Evolutionary conservation across 2,113 vertebrate species (phyloP), one percentile per base, ranked within the genome.

Genomic region (Entomyzon cyanotis): DNA sequence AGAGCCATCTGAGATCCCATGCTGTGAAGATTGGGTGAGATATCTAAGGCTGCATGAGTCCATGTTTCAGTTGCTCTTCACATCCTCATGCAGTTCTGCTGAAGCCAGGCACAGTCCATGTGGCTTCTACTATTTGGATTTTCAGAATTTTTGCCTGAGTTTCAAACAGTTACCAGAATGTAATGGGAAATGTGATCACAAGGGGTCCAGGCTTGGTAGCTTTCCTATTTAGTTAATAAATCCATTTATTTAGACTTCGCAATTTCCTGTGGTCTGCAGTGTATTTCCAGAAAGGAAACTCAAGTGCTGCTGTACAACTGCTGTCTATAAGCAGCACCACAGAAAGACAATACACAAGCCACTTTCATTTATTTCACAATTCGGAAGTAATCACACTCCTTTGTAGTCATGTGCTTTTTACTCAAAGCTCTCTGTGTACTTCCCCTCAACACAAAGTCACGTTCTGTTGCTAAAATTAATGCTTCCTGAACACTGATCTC

Each of bases 381-480:
- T 92, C 42, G 55, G 88, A 94, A 95, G 93, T 70, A 92, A 93
- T 95, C 90, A 37, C 68, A 17, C 84, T 95, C 53, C 88, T 84
- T 93, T 75, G 85, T 79, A 91, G 91, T 77, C 93, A 92, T 39
- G 67, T 81, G 91, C 55, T 64, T 93, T 93, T 91, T 95, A 86
- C 89, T 95, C 91, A 91, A 35, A 94, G 93, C 56, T 87, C 80
- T 84, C 81, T 9, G 30, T 79, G 63, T 93, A 77, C 91, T 95
- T 91, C 91, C 71, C 15, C 74, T 96, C 56, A 68, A 78, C 23
- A 89, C 30, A 87, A 93, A 92, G 91, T 56, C 84, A 87, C 77
- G 87, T 96, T 93, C 92, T 73, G 50, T 65, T 94, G 81, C 90
- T 97, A 93, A 96, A 95, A 95, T 89, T 87, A 91, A 77, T 76